phyloP scores from a whole-genome alignment of 2,888 invertebrate genomes.

The Oxyscelio sp. region DNA sequence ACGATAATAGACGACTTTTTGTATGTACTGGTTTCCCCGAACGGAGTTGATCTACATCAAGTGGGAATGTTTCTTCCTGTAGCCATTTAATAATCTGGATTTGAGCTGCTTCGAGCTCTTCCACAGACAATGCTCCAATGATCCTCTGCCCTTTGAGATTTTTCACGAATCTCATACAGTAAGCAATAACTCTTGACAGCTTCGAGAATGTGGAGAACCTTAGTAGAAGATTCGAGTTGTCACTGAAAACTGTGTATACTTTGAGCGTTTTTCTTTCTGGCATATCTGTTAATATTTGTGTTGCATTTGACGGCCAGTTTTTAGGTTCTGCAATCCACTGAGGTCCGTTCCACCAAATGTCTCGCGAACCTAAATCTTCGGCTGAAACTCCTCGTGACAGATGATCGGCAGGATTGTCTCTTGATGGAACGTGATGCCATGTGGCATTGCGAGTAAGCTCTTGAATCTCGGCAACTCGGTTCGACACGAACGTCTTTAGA shows the following conservation, averaged over 20 bases:
- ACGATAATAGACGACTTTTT: constrained; percentile 10
- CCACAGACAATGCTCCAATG: neutral
- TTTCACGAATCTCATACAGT: constrained; percentile 17
- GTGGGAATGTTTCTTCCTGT: constrained; percentile 28
- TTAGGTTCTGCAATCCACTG: neutral
- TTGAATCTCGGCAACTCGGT: constrained; percentile 22
- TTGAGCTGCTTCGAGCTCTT: constrained; percentile 7
- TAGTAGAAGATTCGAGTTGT: neutral
- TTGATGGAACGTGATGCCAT: neutral
- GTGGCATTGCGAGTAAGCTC: neutral
- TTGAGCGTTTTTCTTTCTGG: neutral
- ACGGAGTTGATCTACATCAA: neutral
- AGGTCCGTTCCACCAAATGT: neutral
- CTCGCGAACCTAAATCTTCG: neutral
- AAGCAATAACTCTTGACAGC: constrained; percentile 22
- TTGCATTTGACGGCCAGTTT: neutral
- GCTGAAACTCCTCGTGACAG: neutral
- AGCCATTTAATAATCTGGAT: constrained; percentile 27
- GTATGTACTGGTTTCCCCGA: neutral
- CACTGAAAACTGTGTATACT: neutral
- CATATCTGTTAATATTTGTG: neutral
- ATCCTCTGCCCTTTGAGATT: neutral
- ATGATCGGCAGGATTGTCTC: neutral
- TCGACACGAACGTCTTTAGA: constrained; percentile 21
- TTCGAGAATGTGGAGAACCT: constrained; percentile 14